Base-by-base conservation (phyloP, 1,140 invertebrate species). In the Heliconius melpomene region DNA sequence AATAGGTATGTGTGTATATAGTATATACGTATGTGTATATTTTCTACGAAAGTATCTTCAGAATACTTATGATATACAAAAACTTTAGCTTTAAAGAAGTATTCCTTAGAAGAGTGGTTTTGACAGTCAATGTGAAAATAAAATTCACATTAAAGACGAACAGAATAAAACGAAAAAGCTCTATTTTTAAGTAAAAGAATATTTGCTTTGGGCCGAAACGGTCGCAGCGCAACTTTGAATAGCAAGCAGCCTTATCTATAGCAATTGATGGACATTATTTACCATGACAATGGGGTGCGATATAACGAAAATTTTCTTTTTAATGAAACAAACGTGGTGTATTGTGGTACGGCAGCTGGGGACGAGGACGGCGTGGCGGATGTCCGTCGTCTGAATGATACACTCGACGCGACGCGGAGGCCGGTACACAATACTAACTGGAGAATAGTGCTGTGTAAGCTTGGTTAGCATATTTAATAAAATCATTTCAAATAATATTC, bases 221-320 rank as follows among this genome's bases (percentile, higher is more conserved):
- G 23, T 66, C 60, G 60, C 9, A 13, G 23, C 57, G 57, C 54
- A 57, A 57, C 60, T 26, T 66, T 66, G 60, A 66, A 66, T 66
- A 66, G 60, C 60, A 66, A 66, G 60, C 60, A 29, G 76, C 82
- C 79, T 79, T 83, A 84, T 82, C 82, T 86, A 75, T 76, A 74
- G 50, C 72, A 75, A 81, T 85, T 84, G 78, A 80, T 80, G 75
- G 80, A 86, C 82, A 72, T 85, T 82, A 79, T 82, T 80, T 79
- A 88, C 76, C 79, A 82, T 83, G 76, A 90, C 85, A 91, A 91
- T 87, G 82, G 87, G 83, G 86, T 29, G 83, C 77, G 86, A 87
- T 91, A 89, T 90, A 85, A 89, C 87, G 88, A 91, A 90, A 89
- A 23, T 90, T 90, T 91, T 90, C 89, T 88, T 91, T 92, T 92